Evolutionary conservation across 2,888 invertebrate species (phyloP).

Genomic region (Matsumyia berberina): DNA sequence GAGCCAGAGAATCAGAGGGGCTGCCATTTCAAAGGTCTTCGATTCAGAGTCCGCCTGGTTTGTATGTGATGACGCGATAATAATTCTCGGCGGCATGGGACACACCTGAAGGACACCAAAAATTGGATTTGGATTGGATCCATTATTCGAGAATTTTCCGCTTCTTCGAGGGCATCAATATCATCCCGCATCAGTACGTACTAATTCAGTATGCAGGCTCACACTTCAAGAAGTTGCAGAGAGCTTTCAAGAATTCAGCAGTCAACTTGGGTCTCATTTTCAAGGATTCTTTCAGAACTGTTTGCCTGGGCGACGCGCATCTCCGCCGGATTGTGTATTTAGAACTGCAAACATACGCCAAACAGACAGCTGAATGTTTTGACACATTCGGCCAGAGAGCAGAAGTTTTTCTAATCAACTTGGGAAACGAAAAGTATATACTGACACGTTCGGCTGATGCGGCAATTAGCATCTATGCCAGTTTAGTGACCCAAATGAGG

Average conservation of each 20-base stretch:
- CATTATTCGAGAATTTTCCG: constrained; percentile 98
- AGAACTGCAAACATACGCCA: constrained; percentile 88
- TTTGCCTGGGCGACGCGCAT: constrained; percentile 89
- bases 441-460: constrained; percentile 94
- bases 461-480: constrained; percentile 95
- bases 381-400: constrained; percentile 86
- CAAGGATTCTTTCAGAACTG: constrained; percentile 93
- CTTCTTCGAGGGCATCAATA: constrained; percentile 99
- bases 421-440: constrained; percentile 96
- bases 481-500: constrained; percentile 93
- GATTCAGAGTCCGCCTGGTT: constrained; percentile 98
- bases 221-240: constrained; percentile 96
- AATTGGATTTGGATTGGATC: constrained; percentile 97
- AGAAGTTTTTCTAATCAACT: constrained; percentile 92
- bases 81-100: constrained; percentile 98
- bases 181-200: constrained; percentile 97
- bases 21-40: constrained; percentile 98
- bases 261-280: constrained; percentile 95
- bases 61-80: constrained; percentile 98
- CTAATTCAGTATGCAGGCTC: constrained; percentile 97
- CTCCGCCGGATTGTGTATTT: constrained; percentile 89
- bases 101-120: constrained; percentile 96
- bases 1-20: constrained; percentile 95
- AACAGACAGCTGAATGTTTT: constrained; percentile 86
- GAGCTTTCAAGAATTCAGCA: constrained; percentile 96